Percentiles rank a stretch among this genome's conserved stretches.
phyloP scores from a whole-genome alignment of 2,888 invertebrate genomes.

The Metellina segmentata region DNA sequence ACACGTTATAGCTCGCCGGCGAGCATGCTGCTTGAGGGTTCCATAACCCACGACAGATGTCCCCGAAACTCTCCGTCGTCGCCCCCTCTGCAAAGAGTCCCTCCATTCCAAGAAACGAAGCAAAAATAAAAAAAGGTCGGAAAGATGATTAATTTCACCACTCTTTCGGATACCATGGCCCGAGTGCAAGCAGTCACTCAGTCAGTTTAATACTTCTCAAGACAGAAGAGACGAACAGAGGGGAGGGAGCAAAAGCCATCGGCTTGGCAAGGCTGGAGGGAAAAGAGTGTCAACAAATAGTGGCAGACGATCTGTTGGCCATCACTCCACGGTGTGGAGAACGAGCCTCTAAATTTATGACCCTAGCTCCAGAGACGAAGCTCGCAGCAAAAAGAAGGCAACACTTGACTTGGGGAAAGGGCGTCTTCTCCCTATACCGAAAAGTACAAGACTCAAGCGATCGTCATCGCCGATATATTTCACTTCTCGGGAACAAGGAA shows the following conservation, averaged over 20 bases:
- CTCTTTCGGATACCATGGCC: constrained; percentile 23
- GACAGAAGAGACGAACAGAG: too few species aligned
- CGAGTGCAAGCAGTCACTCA: constrained; percentile 50
- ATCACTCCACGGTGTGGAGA: constrained; percentile 65
- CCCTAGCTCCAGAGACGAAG: background rate
- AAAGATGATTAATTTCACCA: background rate
- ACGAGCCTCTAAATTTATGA: constrained; percentile 62
- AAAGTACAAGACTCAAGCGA: background rate
- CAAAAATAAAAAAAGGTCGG: background rate
- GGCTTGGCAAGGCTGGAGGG: constrained; percentile 6
- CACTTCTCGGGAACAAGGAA: background rate
- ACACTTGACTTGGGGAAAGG: constrained; percentile 8
- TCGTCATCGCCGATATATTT: constrained; percentile 38
- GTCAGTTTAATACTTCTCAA: constrained; percentile 24
- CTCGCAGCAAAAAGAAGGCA: constrained; percentile 18
- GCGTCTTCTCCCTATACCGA: too few species aligned
- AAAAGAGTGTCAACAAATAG: constrained; percentile 75
- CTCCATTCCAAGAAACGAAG: too few species aligned
- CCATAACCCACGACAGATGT: too few species aligned
- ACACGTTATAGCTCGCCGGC: too few species aligned
- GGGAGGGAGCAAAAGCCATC: background rate
- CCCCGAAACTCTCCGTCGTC: too few species aligned
- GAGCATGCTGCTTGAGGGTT: too few species aligned
- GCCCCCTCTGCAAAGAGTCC: too few species aligned
- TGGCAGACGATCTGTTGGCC: constrained; percentile 73